Evolutionary conservation across 2,888 invertebrate species (phyloP).

Genomic region (Eristalis pertinax): DNA sequence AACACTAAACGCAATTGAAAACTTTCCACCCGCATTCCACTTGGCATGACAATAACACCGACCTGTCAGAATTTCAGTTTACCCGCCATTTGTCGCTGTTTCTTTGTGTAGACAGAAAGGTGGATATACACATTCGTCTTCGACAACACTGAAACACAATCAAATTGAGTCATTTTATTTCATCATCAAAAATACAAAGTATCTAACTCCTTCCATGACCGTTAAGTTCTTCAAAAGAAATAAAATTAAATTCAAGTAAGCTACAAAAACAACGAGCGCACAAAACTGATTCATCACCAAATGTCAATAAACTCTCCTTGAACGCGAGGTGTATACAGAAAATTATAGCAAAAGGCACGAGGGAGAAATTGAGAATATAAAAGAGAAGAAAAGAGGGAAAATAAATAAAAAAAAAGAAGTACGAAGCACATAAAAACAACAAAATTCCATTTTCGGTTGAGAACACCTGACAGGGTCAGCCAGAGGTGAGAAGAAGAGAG

Average conservation of each 20-base stretch:
- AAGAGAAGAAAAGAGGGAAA: neutral
- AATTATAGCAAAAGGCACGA: slow-evolving; percentile 5
- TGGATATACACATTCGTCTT: neutral
- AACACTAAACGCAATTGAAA: neutral
- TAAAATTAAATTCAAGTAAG: neutral
- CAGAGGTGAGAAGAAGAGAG: slow-evolving; percentile 14
- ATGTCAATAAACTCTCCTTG: slow-evolving; percentile 38
- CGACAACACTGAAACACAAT: neutral
- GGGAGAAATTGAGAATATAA: slow-evolving; percentile 3
- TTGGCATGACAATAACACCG: slow-evolving; percentile 6
- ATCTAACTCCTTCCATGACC: neutral
- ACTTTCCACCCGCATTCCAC: slow-evolving; percentile 27
- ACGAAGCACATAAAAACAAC: neutral
- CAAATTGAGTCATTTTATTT: slow-evolving; percentile 20
- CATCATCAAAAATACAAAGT: slow-evolving; percentile 15
- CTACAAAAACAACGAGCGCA: neutral
- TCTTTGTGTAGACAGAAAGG: neutral
- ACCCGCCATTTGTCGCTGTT: neutral
- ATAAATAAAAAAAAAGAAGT: no score
- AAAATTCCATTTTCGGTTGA: neutral
- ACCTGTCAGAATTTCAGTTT: neutral
- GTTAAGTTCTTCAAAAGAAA: neutral
- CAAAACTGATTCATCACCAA: slow-evolving; percentile 34
- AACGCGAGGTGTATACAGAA: neutral
- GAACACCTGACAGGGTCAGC: slow-evolving; percentile 37